Percentiles rank a stretch among this genome's conserved stretches.
Conservation (phyloP, 2,797 vertebrate genomes). For the Pseudomugil tenellus region DNA sequence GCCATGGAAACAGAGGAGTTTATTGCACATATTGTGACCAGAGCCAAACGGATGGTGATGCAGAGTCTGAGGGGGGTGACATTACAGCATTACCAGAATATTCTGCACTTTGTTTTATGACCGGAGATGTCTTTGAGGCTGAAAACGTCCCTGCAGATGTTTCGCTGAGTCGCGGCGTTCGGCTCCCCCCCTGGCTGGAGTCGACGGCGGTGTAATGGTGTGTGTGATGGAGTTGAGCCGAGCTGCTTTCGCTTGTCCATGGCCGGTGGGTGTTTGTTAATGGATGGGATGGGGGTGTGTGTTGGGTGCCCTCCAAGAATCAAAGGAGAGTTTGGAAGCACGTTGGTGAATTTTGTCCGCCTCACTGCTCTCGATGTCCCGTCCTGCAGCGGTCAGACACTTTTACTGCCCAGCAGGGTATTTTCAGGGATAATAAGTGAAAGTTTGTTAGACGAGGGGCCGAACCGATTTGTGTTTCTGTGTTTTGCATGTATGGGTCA, state of each 20-base stretch:
- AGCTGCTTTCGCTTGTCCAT: background rate
- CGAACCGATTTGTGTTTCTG: background rate
- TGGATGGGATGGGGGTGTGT: constrained; percentile 31
- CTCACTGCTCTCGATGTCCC: constrained; percentile 21
- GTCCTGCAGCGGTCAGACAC: constrained; percentile 18
- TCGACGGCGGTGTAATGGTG: constrained; percentile 17
- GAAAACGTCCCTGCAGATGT: background rate
- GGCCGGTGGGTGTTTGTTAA: constrained; percentile 43
- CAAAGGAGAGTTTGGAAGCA: constrained; percentile 39
- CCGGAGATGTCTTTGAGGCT: background rate
- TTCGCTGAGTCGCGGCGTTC: background rate
- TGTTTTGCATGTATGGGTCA: background rate
- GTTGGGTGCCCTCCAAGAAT: constrained; percentile 51
- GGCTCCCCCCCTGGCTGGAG: constrained; percentile 6
- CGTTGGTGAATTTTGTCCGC: constrained; percentile 39
- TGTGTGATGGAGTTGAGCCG: constrained; percentile 10
- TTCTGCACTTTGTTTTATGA: too few species aligned
- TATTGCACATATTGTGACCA: too few species aligned
- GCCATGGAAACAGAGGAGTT: too few species aligned
- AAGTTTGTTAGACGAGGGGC: background rate
- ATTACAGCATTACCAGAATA: too few species aligned
- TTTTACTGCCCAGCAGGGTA: background rate
- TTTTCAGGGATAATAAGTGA: background rate
- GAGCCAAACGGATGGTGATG: too few species aligned
- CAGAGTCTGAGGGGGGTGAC: too few species aligned